Conservation (phyloP, 2,113 vertebrate species). For the Sceloporus undulatus region DNA sequence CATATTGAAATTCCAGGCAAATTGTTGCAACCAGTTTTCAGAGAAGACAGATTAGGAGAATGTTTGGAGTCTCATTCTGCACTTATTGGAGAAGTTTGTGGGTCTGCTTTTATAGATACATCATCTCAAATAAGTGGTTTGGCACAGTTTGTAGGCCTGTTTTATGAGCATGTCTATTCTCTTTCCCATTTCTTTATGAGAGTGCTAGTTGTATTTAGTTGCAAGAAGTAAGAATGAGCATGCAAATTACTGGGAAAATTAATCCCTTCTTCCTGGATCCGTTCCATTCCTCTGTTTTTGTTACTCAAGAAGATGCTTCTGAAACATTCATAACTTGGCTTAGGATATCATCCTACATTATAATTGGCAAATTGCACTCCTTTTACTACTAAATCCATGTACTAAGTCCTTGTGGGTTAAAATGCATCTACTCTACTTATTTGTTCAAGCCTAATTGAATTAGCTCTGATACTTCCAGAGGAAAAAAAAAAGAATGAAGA, state of each 20-base stretch:
- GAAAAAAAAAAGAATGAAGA: not conserved
- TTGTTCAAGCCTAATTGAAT: slow-evolving; percentile 17
- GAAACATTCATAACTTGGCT: slow-evolving; percentile 20
- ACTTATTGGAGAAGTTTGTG: not conserved
- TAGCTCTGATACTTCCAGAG: not conserved
- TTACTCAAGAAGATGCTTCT: slow-evolving; percentile 6
- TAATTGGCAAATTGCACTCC: slow-evolving; percentile 19
- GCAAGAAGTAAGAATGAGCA: not conserved
- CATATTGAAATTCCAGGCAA: slow-evolving; percentile 3
- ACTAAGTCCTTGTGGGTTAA: not conserved
- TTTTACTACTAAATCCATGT: not conserved
- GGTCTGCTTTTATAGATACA: not conserved
- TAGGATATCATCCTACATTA: not conserved
- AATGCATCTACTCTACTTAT: slow-evolving; percentile 22
- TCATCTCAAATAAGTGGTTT: not conserved
- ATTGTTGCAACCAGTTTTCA: not conserved
- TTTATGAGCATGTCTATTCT: not conserved
- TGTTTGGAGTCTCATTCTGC: not conserved
- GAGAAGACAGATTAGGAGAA: not conserved
- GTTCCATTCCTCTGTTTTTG: not conserved
- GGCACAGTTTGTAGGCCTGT: not conserved
- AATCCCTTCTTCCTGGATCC: not conserved
- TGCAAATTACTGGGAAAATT: not conserved
- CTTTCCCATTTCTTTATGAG: not conserved
- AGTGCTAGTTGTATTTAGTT: not conserved